Percentiles rank a stretch among this genome's conserved stretches.
Conservation (phyloP, 2,888 invertebrate species). For the Lithophane ornitopus region DNA sequence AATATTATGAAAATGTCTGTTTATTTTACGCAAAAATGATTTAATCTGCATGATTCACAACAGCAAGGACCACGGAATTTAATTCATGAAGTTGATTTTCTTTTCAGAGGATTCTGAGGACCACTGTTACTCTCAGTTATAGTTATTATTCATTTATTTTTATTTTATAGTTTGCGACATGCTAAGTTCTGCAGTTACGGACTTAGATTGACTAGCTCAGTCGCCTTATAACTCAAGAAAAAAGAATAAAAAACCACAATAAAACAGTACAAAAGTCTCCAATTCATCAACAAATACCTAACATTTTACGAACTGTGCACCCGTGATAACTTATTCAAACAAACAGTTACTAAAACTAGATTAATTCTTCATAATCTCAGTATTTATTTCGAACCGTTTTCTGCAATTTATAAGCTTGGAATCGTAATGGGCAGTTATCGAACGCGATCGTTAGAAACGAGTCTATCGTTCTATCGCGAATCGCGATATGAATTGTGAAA, state of each 20-base stretch:
- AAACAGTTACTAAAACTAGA: constrained; percentile 31
- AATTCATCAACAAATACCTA: neutral
- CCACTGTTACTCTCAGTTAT: neutral
- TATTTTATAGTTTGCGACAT: neutral
- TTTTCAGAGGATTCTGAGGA: neutral
- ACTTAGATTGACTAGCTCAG: neutral
- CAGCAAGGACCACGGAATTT: neutral
- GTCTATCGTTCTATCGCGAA: constrained; percentile 41
- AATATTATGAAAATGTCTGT: neutral
- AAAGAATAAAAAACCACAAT: too few species aligned
- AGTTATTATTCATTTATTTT: too few species aligned
- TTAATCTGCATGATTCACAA: neutral
- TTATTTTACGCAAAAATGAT: neutral
- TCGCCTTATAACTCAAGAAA: neutral
- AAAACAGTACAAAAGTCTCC: neutral
- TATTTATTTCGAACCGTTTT: constrained; percentile 48
- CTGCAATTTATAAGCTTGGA: constrained; percentile 48
- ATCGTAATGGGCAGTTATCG: constrained; percentile 57
- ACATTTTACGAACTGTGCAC: too few species aligned
- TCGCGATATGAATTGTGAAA: constrained; percentile 59
- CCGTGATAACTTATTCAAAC: constrained; percentile 22
- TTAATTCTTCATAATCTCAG: constrained; percentile 34
- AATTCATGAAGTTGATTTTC: neutral
- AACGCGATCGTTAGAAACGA: constrained; percentile 46
- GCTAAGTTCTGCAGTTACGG: neutral